phyloP scores from a whole-genome alignment of 2,888 invertebrate genomes.

The Drosophila macrospina region DNA sequence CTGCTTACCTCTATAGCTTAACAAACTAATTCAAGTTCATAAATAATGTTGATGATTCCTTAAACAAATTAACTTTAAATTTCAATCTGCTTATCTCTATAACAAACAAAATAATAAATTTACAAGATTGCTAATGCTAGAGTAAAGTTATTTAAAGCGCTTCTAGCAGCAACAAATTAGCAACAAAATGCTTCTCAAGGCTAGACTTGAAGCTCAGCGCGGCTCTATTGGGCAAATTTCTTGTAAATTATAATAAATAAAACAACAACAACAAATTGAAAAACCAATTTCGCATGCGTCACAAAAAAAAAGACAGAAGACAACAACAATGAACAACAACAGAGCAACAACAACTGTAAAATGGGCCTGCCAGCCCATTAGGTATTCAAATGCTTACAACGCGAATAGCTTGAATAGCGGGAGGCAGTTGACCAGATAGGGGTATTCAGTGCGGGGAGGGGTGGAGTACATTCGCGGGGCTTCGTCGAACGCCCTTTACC shows the following conservation, averaged over 20 bases:
- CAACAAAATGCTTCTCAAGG: conserved; percentile 37
- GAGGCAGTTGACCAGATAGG: conserved; percentile 13
- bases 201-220: conserved; percentile 12
- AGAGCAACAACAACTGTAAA: conserved; percentile 43
- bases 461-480: conserved; percentile 18
- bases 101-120: conserved; percentile 7
- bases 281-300: conserved; percentile 70
- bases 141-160: conserved; percentile 49
- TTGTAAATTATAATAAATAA: conserved; percentile 57
- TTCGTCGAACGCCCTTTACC: conserved; percentile 82
- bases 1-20: too few relatives aligned
- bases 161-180: conserved; percentile 48
- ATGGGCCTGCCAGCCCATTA: conserved; percentile 53
- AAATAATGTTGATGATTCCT: too few relatives aligned
- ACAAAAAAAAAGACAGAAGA: conserved; percentile 17
- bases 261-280: conserved; percentile 52
- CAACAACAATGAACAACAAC: conserved; percentile 1
- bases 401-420: conserved; percentile 43
- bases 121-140: conserved; percentile 16
- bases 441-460: not conserved
- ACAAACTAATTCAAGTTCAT: too few relatives aligned
- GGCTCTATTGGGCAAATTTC: conserved; percentile 23
- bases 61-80: not conserved
- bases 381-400: conserved; percentile 77
- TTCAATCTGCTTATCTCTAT: not conserved